Conservation (phyloP, 2,888 invertebrate genomes). For the Cremastinae sp. region DNA sequence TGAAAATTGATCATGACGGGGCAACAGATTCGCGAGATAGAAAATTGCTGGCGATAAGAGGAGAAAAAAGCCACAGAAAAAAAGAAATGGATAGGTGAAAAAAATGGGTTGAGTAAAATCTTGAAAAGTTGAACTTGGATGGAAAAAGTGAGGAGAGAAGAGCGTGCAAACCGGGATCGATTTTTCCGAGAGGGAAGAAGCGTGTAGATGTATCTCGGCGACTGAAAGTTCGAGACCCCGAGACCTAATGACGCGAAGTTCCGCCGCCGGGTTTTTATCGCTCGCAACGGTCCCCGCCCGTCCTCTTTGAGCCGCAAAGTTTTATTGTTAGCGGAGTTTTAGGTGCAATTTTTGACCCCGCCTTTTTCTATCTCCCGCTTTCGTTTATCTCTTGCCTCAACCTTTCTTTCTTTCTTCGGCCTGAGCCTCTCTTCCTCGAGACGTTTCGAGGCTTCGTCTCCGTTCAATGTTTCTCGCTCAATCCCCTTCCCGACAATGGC, state of each 20-base stretch:
- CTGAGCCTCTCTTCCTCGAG: conserved; percentile 3
- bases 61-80: no score
- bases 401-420: conserved; percentile 17
- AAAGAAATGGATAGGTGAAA: no score
- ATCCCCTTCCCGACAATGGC: conserved; percentile 49
- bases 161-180: conserved; percentile 27
- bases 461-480: conserved; percentile 45
- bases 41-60: no score
- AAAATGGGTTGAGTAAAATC: no score
- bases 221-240: conserved; percentile 66
- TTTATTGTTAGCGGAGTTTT: conserved; percentile 70
- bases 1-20: no score
- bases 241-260: conserved; percentile 75
- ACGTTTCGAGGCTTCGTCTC: conserved; percentile 51
- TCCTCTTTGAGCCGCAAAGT: conserved; percentile 61
- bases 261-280: conserved; percentile 63
- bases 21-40: no score
- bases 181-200: conserved; percentile 36
- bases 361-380: conserved; percentile 53
- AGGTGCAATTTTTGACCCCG: conserved; percentile 70
- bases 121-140: no score
- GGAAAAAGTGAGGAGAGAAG: conserved; percentile 3
- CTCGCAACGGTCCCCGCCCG: conserved; percentile 28
- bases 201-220: conserved; percentile 30
- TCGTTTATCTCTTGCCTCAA: conserved; percentile 55